Evolutionary conservation across 2,797 vertebrate species (phyloP), one percentile per base, ranked within the genome.

Genomic region (Percopsis omiscomaycus): DNA sequence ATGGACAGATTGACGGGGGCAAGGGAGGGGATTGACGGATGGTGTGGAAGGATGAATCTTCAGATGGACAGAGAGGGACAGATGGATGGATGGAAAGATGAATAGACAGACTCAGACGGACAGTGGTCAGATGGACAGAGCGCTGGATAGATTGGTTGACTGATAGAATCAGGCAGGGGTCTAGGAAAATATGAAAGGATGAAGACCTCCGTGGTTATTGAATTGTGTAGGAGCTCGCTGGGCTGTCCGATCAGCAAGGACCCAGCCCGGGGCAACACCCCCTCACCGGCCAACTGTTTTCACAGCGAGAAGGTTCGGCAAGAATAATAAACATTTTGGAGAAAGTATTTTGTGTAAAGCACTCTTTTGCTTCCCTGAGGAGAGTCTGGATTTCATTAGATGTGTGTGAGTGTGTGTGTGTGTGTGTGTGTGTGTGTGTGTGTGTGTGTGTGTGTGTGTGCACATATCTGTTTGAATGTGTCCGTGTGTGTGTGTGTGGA

Each of bases 251-350:
- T 37, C 37, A 37, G 37, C 37, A 37, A 37, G 37, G 37, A 37
- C 37, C 37, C 37, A 37, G 37, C 37, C n/a, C 47, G n/a, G 47
- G 47, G 56, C 66, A 52, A 79, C 67, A 59, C 68, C 77, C 77
- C 73, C 75, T 51, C 61, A 67, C 74, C 46, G 32, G 74, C 82
- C 83, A 10, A 27, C 80, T 78, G 71, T 45, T 85, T 77, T 82
- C 86, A 54, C 69, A 81, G 73, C 64, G 68, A 81, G 85, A 89
- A 81, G 72, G 81, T 82, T 82, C 78, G 4, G 74, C 59, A 89
- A 86, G 58, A 73, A 91, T 85, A 92, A 92, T 89, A 92, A 92
- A 90, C 90, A 90, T 70, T 66, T 75, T 77, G 78, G 79, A 74
- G 73, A 73, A 78, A 85, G 86, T 85, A 86, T 90, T 89, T 87